Base-by-base conservation (phyloP, 2,113 vertebrate genomes). In the Ictidomys tridecemlineatus region DNA sequence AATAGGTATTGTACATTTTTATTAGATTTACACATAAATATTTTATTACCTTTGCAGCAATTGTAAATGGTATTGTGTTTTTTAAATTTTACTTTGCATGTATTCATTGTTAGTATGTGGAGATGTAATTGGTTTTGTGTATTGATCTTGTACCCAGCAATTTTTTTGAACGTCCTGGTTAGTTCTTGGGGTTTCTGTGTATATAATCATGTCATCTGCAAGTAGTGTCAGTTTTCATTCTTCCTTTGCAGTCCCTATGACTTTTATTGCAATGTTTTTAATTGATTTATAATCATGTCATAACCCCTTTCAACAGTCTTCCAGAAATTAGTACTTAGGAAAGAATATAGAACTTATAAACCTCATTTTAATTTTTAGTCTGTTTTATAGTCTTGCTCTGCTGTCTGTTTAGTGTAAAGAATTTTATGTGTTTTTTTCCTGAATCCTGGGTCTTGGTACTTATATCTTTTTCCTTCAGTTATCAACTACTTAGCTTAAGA, bases 121-220 rank as follows among this genome's bases (percentile, higher is more conserved):
- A 89, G 87, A 42, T 95, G 9, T n/a, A 92, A 2, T 79, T 78
- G 39, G 16, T 70, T 67, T 90, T 56, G 10, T 80, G 7, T 93
- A 83, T 56, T 34, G n/a, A 77, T 72, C n/a, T 74, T 95, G 6
- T 92, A 65, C n/a, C 18, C 63, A 93, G 34, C 56, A 83, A 67
- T 92, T 95, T 92, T 89, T 20, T 87, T 84, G 28, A 74, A 86
- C 0, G 83, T 84, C 24, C 39, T 82, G 74, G 48, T 79, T 96
- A 85, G 30, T 93, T 92, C 51, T 48, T 48, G 32, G 4, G 4
- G 70, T 86, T 95, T 86, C 53, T 85, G 6, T 73, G 7, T 84
- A 37, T 37, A 70, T 4, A 92, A 42, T 70, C 30, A 87, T 76
- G 30, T n/a, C 61, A 93, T 37, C 63, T 89, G 17, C 69, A 94